Base-by-base conservation (phyloP, 2,113 vertebrate species). In the Phycodurus eques region DNA sequence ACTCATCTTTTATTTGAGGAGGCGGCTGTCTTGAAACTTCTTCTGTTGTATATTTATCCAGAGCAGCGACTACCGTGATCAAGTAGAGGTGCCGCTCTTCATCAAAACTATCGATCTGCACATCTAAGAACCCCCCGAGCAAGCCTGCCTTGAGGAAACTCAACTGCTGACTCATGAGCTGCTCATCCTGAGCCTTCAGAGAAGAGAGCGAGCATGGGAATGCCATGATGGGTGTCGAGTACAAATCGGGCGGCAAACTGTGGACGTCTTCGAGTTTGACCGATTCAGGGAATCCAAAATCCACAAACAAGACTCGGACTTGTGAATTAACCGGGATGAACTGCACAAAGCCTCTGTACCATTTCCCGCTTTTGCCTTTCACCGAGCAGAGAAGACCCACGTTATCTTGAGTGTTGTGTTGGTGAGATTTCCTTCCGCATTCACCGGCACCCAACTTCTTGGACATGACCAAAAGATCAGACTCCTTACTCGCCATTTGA, bases 341-440 rank as follows among this genome's bases (percentile, higher is more conserved):
- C 73, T 94, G 94, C 73, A 98, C 91, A 79, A 95, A 90, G 68
- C 96, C 96, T 88, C 96, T 90, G 75, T 94, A 87, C 96, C 96
- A 99, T 1, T 91, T 92, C 20, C 92, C 93, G 35, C 94, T 93
- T 82, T 91, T 95, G 43, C 94, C 87, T 90, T 91, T 95, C 33
- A 95, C 94, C 64, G 93, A 93, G 90, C 95, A 98, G 5, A 98
- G 87, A 0, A 93, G 68, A 35, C 95, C 95, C 73, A 96, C 83
- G 87, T 91, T 95, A 64, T 93, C 94, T 57, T 54, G 80, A 7
- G 71, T 64, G 0, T 68, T 84, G 7, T 80, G 76, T 57, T 13
- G 83, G 33, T 47, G 70, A 74, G 88, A 75, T 83, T 80, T 87
- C 33, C 39, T 68, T 17, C 66, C 35, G 43, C 63, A 67, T 80